Evolutionary conservation across 1,140 invertebrate genomes (phyloP).

Genomic region (Pseudomyrmex gracilis): DNA sequence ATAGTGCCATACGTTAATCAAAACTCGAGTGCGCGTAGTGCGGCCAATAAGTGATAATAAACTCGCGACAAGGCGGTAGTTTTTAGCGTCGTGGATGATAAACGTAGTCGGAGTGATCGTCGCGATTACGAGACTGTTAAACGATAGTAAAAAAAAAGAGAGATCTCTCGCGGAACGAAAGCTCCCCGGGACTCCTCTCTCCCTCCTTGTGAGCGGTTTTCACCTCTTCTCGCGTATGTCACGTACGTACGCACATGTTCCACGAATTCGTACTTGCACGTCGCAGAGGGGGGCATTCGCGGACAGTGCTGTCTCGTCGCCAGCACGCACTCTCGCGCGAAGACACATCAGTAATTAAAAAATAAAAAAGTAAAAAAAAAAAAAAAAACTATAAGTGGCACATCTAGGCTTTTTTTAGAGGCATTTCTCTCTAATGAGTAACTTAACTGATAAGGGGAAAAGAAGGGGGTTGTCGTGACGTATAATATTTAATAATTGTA

Average conservation of each 20-base stretch:
- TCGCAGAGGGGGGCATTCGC: slow-evolving; percentile 3
- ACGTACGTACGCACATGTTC: neutral
- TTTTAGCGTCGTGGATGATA: slow-evolving; percentile 44
- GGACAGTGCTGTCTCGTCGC: slow-evolving; percentile 16
- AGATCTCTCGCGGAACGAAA: neutral
- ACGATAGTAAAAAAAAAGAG: neutral
- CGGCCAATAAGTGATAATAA: slow-evolving; percentile 21
- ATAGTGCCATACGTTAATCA: slow-evolving; percentile 74
- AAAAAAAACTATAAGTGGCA: slow-evolving; percentile 34
- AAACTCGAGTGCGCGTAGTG: slow-evolving; percentile 43
- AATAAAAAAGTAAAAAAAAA: slow-evolving; percentile 5
- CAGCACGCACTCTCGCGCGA: slow-evolving; percentile 26
- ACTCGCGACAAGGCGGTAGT: slow-evolving; percentile 20
- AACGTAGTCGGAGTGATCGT: slow-evolving; percentile 6
- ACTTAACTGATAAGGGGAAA: slow-evolving; percentile 66
- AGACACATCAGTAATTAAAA: neutral
- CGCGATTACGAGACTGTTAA: slow-evolving; percentile 31
- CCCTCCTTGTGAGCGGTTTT: slow-evolving; percentile 20
- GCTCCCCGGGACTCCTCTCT: slow-evolving; percentile 9
- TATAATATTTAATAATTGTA: slow-evolving; percentile 81
- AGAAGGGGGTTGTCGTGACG: slow-evolving; percentile 38
- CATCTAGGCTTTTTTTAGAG: slow-evolving; percentile 60
- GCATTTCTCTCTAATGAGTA: slow-evolving; percentile 58
- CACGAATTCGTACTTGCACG: neutral
- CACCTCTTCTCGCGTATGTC: slow-evolving; percentile 21